phyloP scores from a whole-genome alignment of 30 jellyfish, hydroid and myxozoan species.

The Turritopsis rubra region DNA sequence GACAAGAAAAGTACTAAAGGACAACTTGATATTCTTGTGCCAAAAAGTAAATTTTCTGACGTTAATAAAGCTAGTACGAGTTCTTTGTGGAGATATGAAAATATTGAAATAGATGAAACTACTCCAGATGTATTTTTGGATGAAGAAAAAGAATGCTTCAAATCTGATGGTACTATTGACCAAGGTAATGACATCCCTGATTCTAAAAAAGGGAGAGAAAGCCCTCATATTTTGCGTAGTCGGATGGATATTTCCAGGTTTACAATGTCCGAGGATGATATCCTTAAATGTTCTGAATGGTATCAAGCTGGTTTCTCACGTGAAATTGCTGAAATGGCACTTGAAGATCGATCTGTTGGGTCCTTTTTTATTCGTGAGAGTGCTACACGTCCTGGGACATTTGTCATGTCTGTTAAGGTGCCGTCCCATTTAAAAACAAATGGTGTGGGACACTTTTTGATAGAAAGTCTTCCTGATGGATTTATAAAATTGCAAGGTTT shows the following conservation, averaged over 20 bases:
- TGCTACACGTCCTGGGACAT: slow-evolving; percentile 54
- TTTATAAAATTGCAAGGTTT: slow-evolving; percentile 54
- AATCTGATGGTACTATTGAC: no score
- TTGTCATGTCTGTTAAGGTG: slow-evolving; percentile 52
- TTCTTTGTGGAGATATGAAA: background rate
- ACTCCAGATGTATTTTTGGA: background rate
- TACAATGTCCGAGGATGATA: slow-evolving; percentile 8
- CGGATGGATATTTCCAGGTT: background rate
- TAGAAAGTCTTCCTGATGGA: slow-evolving; percentile 34
- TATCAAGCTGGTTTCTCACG: slow-evolving; percentile 39
- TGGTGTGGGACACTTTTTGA: slow-evolving; percentile 50
- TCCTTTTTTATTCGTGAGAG: slow-evolving; percentile 81
- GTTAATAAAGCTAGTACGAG: background rate
- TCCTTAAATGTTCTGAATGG: slow-evolving; percentile 24
- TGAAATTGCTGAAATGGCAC: slow-evolving; percentile 60
- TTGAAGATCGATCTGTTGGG: slow-evolving; percentile 39
- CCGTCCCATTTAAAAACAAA: slow-evolving; percentile 41
- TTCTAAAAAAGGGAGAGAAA: no score
- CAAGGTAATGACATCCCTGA: no score
- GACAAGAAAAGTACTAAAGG: background rate
- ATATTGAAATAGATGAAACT: background rate
- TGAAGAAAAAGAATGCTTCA: no score
- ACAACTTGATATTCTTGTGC: background rate
- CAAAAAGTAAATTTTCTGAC: background rate
- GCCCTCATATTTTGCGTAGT: background rate